Evolutionary conservation across 2,113 vertebrate species (phyloP).

Genomic region (Recurvirostra avosetta): DNA sequence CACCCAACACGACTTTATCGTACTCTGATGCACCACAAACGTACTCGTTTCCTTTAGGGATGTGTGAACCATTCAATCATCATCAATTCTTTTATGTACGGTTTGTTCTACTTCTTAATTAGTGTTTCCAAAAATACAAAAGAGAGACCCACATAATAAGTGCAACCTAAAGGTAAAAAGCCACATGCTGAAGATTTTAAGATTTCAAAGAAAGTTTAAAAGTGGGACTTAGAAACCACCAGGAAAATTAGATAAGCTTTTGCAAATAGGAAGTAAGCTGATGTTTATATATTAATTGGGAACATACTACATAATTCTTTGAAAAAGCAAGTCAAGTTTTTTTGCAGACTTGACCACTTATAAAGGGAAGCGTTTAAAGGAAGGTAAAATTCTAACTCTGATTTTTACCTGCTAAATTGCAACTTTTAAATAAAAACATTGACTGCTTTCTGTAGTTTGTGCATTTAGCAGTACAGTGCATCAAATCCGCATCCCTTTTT

Average conservation of each 20-base stretch:
- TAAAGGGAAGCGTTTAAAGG: neutral
- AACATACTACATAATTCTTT: fast-evolving
- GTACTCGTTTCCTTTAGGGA: conserved; percentile 63
- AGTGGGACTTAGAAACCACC: neutral
- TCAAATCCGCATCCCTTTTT: neutral
- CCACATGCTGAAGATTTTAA: conserved; percentile 24
- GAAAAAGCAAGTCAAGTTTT: neutral
- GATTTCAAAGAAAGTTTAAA: neutral
- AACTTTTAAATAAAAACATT: neutral
- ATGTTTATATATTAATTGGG: neutral
- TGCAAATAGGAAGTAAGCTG: neutral
- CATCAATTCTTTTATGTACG: conserved; percentile 61
- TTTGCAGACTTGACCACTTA: neutral
- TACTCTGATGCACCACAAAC: conserved; percentile 40
- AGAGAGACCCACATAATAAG: conserved; percentile 59
- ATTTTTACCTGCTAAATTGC: neutral
- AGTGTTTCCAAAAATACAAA: conserved; percentile 64
- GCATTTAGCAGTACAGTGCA: neutral
- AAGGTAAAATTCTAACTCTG: neutral
- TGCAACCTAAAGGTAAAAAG: conserved; percentile 28
- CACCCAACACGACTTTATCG: conserved; percentile 43
- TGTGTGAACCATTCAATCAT: conserved; percentile 25
- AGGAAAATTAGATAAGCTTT: neutral
- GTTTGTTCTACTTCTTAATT: conserved; percentile 75
- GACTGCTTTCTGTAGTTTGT: neutral